Evolutionary conservation across 2,888 invertebrate genomes (phyloP), one percentile per base, ranked within the genome.

Genomic region (Plusia festucae): DNA sequence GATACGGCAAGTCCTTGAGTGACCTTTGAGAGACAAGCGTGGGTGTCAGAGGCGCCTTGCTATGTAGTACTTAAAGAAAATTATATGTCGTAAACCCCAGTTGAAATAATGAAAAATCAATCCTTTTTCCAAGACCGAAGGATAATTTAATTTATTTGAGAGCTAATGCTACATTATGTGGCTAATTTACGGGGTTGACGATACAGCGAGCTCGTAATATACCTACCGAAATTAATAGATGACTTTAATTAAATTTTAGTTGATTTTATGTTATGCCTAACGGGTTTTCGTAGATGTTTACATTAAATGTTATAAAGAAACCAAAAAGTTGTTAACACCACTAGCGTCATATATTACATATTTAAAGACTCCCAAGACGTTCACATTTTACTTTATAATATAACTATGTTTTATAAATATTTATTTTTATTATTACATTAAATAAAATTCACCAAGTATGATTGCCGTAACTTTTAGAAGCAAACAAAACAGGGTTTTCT

Each of bases 11-110:
- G 88, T 85, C 89, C 88, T 90, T 90, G 85, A 85, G 73, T 87
- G 87, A 90, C 91, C 91, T 89, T 81, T 79, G 58, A 59, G 70
- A 79, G 76, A 70, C 68, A 71, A 65, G 82, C 84, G 90, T 89
- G 85, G 90, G 90, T 71, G 84, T 78, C 70, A 59, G 60, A 82
- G 87, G 85, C 87, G 87, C 83, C 86, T 77, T 78, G 70, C 75
- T 79, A 78, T 85, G 81, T 83, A 62, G 61, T 68, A 81, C 83
- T 82, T 83, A 81, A 86, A 81, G 82, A 72, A 73, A 85, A 87
- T 88, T 87, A 88, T 86, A 77, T 78, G 73, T 82, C 81, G 84
- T 86, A 87, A 90, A 85, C 78, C 81, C 83, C 72, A 73, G 77
- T 68, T 74, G 72, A 72, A 80, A 82, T 82, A 69, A 74, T 73